phyloP scores from a whole-genome alignment of 2,888 invertebrate genomes.

The Dione vanillae region DNA sequence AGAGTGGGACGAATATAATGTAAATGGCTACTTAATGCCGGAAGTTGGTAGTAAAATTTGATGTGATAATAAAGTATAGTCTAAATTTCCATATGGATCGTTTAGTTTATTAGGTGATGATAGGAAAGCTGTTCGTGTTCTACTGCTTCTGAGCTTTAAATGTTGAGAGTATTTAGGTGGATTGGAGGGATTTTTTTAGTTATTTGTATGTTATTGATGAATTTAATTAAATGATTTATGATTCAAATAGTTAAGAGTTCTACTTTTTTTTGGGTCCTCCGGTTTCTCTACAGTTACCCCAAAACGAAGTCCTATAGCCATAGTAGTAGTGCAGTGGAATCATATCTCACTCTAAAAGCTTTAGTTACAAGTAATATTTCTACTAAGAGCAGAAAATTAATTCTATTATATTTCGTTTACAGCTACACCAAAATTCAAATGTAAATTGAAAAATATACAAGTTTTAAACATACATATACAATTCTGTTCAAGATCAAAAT shows the following conservation, averaged over 20 bases:
- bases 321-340: too few relatives aligned
- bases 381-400: too few relatives aligned
- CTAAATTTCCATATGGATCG: conserved; percentile 74
- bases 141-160: conserved; percentile 39
- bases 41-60: conserved; percentile 82
- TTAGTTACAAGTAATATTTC: too few relatives aligned
- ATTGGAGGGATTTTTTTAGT: background rate
- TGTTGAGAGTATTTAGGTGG: conserved; percentile 16
- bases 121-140: conserved; percentile 35
- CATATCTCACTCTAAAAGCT: too few relatives aligned
- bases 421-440: background rate
- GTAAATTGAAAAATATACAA: background rate
- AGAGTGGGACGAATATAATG: conserved; percentile 59
- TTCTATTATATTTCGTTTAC: too few relatives aligned
- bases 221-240: too few relatives aligned
- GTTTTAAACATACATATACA: background rate
- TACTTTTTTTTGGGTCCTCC: too few relatives aligned
- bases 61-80: conserved; percentile 81
- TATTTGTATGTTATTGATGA: background rate
- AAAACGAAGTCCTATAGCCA: too few relatives aligned
- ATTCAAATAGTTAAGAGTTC: too few relatives aligned
- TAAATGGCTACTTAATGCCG: conserved; percentile 61
- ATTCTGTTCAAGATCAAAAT: background rate
- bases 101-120: conserved; percentile 45
- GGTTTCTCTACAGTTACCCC: too few relatives aligned